Evolutionary conservation across 2,797 vertebrate genomes (phyloP), one percentile per base, ranked within the genome.

Genomic region (Coracias cyanogaster): DNA sequence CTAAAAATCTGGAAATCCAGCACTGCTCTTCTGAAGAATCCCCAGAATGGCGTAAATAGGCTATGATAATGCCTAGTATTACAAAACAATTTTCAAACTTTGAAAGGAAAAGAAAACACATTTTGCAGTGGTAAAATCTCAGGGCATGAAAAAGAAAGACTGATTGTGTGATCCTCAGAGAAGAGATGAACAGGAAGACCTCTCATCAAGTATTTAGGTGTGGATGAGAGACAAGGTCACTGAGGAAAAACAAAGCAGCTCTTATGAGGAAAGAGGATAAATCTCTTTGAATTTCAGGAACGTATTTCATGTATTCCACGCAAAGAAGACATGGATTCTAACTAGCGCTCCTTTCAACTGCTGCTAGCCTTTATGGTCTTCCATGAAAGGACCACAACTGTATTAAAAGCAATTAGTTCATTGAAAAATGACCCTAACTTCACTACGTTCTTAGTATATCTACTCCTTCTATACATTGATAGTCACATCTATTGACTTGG

Each of bases 41-140:
- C 73, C 96, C 67, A 89, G 79, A 66, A 62, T 86, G 58, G 94
- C 67, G 4, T 84, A 94, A 97, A 89, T 52, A 93, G 95, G 94
- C 83, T 91, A 86, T 25, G 61, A 70, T 33, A 81, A 94, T 64
- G 73, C 57, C 86, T 48, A 52, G 58, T 1, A 24, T 29, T 70
- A 76, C 73, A 86, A 89, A 93, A 94, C 65, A 87, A 45, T 28
- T 66, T 14, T 70, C 76, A 61, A 31, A 31, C 43, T 71, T 25
- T 5, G 64, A 54, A 90, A 76, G 72, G 41, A 81, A 78, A 85
- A 64, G 41, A 81, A 78, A 85, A 64, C 67, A 49, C 6, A 57
- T 60, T 76, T 82, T 91, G 70, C 77, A 67, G 39, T 28, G 57
- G 52, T 35, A 91, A 86, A 79, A 91, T 70, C 39, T 78, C 45